Percentiles rank a stretch among this genome's conserved stretches.
These are phyloP conservation scores for Nomada ferruginata DNA, from an alignment of 2,888 invertebrate genomes.

Conservation along the genomic window DNA sequence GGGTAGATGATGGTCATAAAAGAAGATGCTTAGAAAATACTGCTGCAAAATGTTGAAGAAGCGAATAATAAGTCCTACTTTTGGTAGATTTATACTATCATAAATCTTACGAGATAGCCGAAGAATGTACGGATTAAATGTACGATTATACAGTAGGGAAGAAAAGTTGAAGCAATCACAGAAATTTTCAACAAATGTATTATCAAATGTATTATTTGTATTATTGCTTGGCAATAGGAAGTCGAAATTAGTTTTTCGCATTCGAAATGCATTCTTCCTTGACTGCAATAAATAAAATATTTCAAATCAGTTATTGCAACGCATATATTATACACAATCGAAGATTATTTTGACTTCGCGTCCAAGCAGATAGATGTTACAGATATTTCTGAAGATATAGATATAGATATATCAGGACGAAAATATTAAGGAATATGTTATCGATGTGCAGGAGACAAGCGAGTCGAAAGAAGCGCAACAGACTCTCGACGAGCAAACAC, in stretches of 20 bases:
- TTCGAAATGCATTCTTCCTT: too few species aligned
- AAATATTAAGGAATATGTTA: background rate
- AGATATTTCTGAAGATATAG: too few species aligned
- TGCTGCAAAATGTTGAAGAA: too few species aligned
- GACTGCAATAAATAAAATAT: too few species aligned
- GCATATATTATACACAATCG: background rate
- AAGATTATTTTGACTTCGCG: background rate
- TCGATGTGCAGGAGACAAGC: constrained; percentile 71
- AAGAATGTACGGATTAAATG: background rate
- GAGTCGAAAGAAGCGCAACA: constrained; percentile 76
- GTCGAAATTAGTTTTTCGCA: too few species aligned
- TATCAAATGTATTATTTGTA: too few species aligned
- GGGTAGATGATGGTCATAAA: background rate
- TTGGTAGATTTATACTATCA: background rate
- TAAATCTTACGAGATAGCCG: background rate
- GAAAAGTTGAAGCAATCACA: too few species aligned
- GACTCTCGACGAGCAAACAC: constrained; percentile 71
- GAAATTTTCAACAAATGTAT: too few species aligned
- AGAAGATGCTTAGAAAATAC: background rate
- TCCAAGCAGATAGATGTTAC: too few species aligned
- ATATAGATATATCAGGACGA: too few species aligned
- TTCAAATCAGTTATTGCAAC: too few species aligned
- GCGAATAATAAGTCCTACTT: background rate
- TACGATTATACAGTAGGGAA: background rate
- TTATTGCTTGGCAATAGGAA: too few species aligned